These are phyloP conservation scores for Drosophila pseudotakahashii DNA, from an alignment of 2,888 invertebrate species.

Conservation along the genomic window DNA sequence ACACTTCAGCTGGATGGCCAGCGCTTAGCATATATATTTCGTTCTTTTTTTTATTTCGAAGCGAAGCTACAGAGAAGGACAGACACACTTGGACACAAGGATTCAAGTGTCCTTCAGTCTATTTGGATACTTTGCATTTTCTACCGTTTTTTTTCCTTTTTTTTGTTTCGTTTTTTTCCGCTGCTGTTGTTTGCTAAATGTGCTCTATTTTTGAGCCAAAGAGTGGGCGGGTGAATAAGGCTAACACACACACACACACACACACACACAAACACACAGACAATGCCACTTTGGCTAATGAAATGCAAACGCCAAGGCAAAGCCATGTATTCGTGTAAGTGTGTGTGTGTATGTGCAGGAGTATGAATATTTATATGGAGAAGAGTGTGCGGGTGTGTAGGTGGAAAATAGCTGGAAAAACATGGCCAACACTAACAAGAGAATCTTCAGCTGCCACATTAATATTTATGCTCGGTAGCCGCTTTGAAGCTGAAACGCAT, in stretches of 20 bases:
- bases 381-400: constrained; percentile 33
- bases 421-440: constrained; percentile 29
- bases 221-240: background rate
- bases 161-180: constrained; percentile 10
- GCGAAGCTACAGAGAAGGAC: constrained; percentile 38
- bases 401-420: constrained; percentile 59
- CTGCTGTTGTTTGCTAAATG: constrained; percentile 62
- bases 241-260: constrained; percentile 8
- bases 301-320: constrained; percentile 72
- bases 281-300: constrained; percentile 79
- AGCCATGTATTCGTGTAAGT: constrained; percentile 20
- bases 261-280: constrained; percentile 29
- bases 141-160: constrained; percentile 38
- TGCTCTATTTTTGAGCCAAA: constrained; percentile 66
- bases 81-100: constrained; percentile 68
- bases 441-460: constrained; percentile 62
- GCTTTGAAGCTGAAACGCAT: constrained; percentile 40
- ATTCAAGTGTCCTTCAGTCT: constrained; percentile 78
- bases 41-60: constrained; percentile 12
- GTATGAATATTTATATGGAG: constrained; percentile 40
- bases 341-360: constrained; percentile 15
- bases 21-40: constrained; percentile 54
- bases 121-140: constrained; percentile 78
- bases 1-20: constrained; percentile 31
- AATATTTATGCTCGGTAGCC: constrained; percentile 64